Conservation (phyloP, 2,888 invertebrate genomes). For the Eupithecia vulgata region DNA sequence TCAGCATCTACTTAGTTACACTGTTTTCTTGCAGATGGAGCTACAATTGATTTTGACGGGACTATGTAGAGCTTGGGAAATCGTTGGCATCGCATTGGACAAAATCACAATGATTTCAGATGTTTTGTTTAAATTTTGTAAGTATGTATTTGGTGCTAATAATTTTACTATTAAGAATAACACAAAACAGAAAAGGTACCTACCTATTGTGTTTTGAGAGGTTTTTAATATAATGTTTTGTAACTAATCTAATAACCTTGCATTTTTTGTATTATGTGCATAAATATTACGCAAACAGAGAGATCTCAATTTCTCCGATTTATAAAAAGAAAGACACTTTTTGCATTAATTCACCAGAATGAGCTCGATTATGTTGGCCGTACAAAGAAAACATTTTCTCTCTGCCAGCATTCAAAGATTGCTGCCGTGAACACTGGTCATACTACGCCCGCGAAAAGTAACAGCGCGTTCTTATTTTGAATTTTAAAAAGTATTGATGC, state of each 20-base stretch:
- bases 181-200: neutral
- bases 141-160: neutral
- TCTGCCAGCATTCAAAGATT: conserved; percentile 35
- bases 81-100: neutral
- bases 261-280: neutral
- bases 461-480: neutral
- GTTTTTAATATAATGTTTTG: neutral
- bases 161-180: neutral
- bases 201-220: neutral
- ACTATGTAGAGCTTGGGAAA: neutral
- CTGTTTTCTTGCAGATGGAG: neutral
- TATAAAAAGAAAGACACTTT: neutral
- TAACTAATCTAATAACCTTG: neutral
- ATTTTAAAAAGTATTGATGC: neutral
- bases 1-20: neutral
- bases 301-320: neutral
- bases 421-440: conserved; percentile 21
- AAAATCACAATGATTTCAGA: neutral
- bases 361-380: conserved; percentile 14
- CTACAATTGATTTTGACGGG: neutral
- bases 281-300: neutral
- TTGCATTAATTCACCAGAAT: conserved; percentile 6
- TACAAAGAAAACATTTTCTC: conserved; percentile 39
- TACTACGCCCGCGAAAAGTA: conserved; percentile 10
- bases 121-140: neutral